Base-by-base conservation (phyloP, 2,113 vertebrate genomes). In the Cygnus buccinator region DNA sequence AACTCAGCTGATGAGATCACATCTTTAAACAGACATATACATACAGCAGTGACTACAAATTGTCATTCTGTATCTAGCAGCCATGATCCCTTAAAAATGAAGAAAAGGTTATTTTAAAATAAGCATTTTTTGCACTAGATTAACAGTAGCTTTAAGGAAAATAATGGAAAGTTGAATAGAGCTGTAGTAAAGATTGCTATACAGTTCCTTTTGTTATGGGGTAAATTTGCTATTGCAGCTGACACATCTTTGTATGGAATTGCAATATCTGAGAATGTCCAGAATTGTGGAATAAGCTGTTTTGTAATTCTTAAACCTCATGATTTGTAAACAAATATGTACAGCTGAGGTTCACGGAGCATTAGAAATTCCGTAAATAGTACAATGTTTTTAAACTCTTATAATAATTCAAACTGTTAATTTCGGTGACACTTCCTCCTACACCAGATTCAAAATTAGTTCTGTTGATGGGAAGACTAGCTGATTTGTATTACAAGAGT, bases 331-430 rank as follows among this genome's bases (percentile, higher is more conserved):
- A 54, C 16, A 88, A 50, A 44, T 37, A 9, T 12, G 2, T 54
- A 48, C 31, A 90, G 58, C 31, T n/a, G 66, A 46, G 25, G 37
- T 58, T 88, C 23, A 9, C 33, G 46, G 22, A 73, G 57, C 74
- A 55, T 79, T 88, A 77, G n/a, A 87, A 84, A 84, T 92, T 85
- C 63, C 22, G 55, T 63, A 93, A 91, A 66, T 90, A 91, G 46
- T 76, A 33, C 61, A 33, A 10, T 78, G 0, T 26, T 33, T 85
- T 94, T 74, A 80, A 94, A 46, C 22, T 28, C 25, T 63, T 85
- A 10, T 44, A 74, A n/a, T 68, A 82, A 82, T 92, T 90, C 31
- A 18, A 44, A 88, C 17, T 89, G 41, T 74, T 95, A 73, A 84
- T 92, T 88, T 93, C 68, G 84, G 68, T 88, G 65, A n/a, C 44